These are phyloP conservation scores for Phoxinus phoxinus DNA, from an alignment of 2,113 vertebrate species.

Conservation along the genomic window DNA sequence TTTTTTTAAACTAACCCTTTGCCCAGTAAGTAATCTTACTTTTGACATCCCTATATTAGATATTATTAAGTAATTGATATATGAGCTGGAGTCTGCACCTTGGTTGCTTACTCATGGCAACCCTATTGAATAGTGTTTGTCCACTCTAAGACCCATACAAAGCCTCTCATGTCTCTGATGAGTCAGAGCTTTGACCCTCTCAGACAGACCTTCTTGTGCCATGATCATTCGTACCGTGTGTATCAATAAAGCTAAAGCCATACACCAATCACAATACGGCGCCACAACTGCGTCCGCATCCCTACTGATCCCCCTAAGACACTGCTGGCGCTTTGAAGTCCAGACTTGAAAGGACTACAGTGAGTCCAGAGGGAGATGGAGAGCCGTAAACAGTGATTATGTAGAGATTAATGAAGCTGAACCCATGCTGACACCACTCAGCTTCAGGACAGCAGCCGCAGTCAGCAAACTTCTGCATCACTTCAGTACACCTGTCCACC, in stretches of 20 bases:
- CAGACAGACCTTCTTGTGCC: neutral
- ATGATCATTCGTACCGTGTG: constrained; percentile 22
- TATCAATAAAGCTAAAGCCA: constrained; percentile 67
- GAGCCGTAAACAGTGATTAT: constrained; percentile 75
- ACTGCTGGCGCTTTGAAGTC: constrained; percentile 72
- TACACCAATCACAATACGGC: constrained; percentile 62
- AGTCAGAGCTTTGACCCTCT: constrained; percentile 42
- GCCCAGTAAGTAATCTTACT: neutral
- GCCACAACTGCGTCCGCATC: constrained; percentile 59
- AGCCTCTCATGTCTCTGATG: constrained; percentile 9
- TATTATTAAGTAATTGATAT: neutral
- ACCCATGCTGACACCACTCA: constrained; percentile 16
- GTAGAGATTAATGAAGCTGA: constrained; percentile 73
- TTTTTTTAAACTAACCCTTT: too few relatives aligned
- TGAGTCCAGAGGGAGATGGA: constrained; percentile 65
- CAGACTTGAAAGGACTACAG: constrained; percentile 73
- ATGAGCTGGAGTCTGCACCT: neutral
- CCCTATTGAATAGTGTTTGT: neutral
- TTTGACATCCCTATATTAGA: neutral
- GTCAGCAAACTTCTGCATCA: constrained; percentile 23
- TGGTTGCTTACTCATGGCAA: neutral
- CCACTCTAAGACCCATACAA: constrained; percentile 10
- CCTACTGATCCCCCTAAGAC: constrained; percentile 71
- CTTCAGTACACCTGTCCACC: neutral
- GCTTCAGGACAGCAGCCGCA: neutral